Evolutionary conservation across 2,797 vertebrate genomes (phyloP), one percentile per base, ranked within the genome.

Genomic region (Ataeniobius toweri): DNA sequence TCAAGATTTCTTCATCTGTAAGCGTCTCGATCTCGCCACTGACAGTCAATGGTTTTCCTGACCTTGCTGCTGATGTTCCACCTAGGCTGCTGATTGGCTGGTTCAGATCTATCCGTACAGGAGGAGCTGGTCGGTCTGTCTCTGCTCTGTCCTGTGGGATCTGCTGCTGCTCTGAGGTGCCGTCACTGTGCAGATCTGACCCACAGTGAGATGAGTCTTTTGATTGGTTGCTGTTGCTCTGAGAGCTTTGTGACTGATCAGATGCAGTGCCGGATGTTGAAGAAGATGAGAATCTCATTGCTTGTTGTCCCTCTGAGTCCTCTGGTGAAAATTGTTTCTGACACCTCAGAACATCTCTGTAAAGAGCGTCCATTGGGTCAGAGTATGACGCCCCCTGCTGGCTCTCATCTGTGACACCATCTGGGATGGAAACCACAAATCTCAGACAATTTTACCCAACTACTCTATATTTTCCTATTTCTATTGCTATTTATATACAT

Each of bases 1-100:
- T 94, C 84, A 76, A 84, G 85, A 99, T 98, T 84, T 97, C 96
- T 80, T 97, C 95, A 22, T 97, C 96, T 0, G 96, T 89, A 70
- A 98, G 83, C 16, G 92, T 93, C 80, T 94, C 81, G 0, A 98
- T 91, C 13, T 91, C 90, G n/a, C 97, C 97, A 56, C 91, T 96
- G 86, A 97, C 91, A 12, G 94, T 92, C 69, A 94, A 88, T 22
- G 86, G 87, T 14, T 48, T 58, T 0, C 68, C 87, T 0, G 83
- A 51, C 14, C 67, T 68, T 3, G 48, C 80, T 68, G 31, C 73
- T 79, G 73, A 85, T 1, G 85, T 79, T 26, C 79, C 80, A 56
- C 91, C 74, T 86, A 96, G 88, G 3, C 89, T 91, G 24, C 95
- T 89, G 78, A 95, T 96, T 86, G 94, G 90, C 86, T 93, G 95